Evolutionary conservation across 2,797 vertebrate species (phyloP).

Genomic region (Lepilemur ruficaudatus): DNA sequence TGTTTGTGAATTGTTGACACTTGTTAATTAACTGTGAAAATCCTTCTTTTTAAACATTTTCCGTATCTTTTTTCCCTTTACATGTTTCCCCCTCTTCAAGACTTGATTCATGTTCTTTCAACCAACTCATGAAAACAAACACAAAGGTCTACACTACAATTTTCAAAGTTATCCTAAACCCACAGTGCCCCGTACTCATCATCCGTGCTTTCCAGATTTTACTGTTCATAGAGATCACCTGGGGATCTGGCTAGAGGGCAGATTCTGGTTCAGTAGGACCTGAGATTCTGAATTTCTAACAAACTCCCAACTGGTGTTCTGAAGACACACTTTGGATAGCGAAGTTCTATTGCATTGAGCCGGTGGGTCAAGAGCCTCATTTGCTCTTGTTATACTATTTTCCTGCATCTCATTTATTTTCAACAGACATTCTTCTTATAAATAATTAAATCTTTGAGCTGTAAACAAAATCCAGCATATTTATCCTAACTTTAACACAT

Average conservation of each 20-base stretch:
- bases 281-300: neutral
- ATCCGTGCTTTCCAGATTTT: neutral
- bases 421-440: neutral
- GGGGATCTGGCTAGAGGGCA: neutral
- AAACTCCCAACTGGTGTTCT: neutral
- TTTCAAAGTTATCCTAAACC: neutral
- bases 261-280: neutral
- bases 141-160: neutral
- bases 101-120: neutral
- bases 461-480: neutral
- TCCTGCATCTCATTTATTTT: conserved; percentile 6
- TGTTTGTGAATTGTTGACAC: neutral
- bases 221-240: neutral
- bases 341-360: too few species aligned
- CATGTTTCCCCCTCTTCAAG: neutral
- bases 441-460: conserved; percentile 47
- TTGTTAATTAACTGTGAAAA: neutral
- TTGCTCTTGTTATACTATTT: neutral
- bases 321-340: neutral
- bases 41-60: neutral
- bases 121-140: neutral
- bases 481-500: conserved; percentile 21
- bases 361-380: neutral
- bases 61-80: neutral
- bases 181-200: neutral